Percentiles rank a stretch among this genome's conserved stretches.
These are phyloP conservation scores for Nibea albiflora DNA, from an alignment of 2,113 vertebrate genomes.

Conservation along the genomic window DNA sequence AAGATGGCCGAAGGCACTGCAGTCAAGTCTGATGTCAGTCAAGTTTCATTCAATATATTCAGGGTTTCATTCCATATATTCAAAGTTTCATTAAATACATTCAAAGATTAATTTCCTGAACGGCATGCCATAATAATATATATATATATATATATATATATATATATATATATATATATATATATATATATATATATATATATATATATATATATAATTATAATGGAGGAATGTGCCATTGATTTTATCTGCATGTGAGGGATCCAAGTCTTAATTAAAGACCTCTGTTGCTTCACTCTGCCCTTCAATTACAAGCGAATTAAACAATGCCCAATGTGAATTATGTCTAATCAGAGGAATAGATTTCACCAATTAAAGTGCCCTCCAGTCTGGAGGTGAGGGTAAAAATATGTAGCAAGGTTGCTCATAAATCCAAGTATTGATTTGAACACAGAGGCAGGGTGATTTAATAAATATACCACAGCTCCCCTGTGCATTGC, in stretches of 20 bases:
- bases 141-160: too few relatives aligned
- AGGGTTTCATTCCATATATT: too few relatives aligned
- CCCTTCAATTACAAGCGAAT: conserved; percentile 82
- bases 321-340: conserved; percentile 77
- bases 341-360: conserved; percentile 79
- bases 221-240: conserved; percentile 47
- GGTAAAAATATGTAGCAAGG: conserved; percentile 65
- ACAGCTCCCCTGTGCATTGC: conserved; percentile 29
- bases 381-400: conserved; percentile 69
- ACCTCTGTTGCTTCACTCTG: conserved; percentile 63
- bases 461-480: conserved; percentile 67
- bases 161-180: too few relatives aligned
- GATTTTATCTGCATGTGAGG: conserved; percentile 66
- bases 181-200: too few relatives aligned
- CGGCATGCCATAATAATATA: too few relatives aligned
- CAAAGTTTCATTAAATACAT: too few relatives aligned
- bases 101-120: too few relatives aligned
- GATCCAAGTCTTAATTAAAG: conserved; percentile 66
- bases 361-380: conserved; percentile 80
- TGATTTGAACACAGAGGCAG: conserved; percentile 67
- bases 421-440: conserved; percentile 76
- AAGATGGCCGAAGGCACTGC: too few relatives aligned
- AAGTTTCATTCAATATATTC: too few relatives aligned
- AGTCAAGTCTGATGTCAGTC: too few relatives aligned
- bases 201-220: too few relatives aligned